Percentiles rank a stretch among this genome's conserved stretches.
Evolutionary conservation across 1,140 invertebrate species (phyloP).

Genomic region (Microplitis demolitor): DNA sequence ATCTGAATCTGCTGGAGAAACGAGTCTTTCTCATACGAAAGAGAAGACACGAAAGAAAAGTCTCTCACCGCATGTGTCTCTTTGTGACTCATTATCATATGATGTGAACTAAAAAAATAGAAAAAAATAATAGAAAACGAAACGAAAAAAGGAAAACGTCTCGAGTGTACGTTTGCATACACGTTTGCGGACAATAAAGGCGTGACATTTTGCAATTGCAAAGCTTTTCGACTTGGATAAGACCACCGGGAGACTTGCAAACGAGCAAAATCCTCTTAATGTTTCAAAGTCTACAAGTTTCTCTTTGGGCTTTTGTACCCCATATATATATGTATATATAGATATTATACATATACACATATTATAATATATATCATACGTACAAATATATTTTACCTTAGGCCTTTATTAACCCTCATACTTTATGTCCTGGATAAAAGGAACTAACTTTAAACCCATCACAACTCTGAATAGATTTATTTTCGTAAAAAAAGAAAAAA

Average conservation of each 20-base stretch:
- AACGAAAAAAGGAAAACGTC: not conserved
- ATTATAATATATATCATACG: too few relatives aligned
- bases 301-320: not conserved
- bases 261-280: slow-evolving; percentile 16
- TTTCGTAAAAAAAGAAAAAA: not conserved
- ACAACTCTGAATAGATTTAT: too few relatives aligned
- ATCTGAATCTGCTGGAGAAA: not conserved
- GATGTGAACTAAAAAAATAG: not conserved
- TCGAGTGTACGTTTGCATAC: slow-evolving; percentile 10
- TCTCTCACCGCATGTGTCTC: slow-evolving; percentile 12
- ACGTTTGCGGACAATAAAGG: slow-evolving; percentile 6
- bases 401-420: too few relatives aligned
- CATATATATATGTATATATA: not conserved
- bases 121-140: too few relatives aligned
- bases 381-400: too few relatives aligned
- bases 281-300: slow-evolving; percentile 6
- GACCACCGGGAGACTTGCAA: slow-evolving; percentile 10
- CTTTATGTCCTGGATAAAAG: too few relatives aligned
- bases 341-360: not conserved
- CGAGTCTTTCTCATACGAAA: not conserved
- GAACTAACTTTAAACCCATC: too few relatives aligned
- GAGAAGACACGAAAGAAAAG: not conserved
- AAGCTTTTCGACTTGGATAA: slow-evolving; percentile 1
- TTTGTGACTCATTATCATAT: slow-evolving; percentile 18
- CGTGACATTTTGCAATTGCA: slow-evolving; percentile 8